Base-by-base conservation (phyloP, 2,113 vertebrate species). In the Lycocorax pyrrhopterus region DNA sequence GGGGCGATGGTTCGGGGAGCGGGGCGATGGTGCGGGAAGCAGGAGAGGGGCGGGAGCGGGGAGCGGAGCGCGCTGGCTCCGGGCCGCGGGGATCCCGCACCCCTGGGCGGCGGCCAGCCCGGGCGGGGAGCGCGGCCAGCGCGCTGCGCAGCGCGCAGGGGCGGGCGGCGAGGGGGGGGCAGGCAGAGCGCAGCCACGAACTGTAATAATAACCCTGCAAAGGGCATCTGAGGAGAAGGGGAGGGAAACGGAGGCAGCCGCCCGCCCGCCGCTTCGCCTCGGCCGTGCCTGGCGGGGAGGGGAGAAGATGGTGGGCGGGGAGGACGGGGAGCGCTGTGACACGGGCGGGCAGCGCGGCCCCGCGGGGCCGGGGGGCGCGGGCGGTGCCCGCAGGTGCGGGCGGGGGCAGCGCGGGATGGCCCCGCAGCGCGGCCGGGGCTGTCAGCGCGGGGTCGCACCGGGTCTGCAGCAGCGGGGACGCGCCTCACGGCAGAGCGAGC, bases 141-240 rank as follows among this genome's bases (percentile, higher is more conserved):
- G 29, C 25, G 56, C 64, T 49, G 88, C 67, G 66, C 95, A 67
- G 71, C 79, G 93, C 94, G 55, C 89, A 89, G 76, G 84, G 94
- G 80, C 16, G 74, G 85, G 84, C 76, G 69, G 56, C 44, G 66
- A 87, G 85, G 79, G 11, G 72, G 49, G 35, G 64, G 37, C 41
- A 9, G 63, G 25, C 44, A 14, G 75, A 23, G 53, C 49, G 84
- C 93, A 84, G 96, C 78, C 62, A 94, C 94, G 69, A 74, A 87
- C 97, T 98, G 97, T 98, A 97, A 97, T 94, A 92, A 96, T 97
- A 97, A 96, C 97, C 97, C 98, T 96, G 97, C 94, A 96, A 96
- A 98, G 97, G 97, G 97, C 97, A 97, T 97, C 86, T 97, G 96
- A 98, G 98, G 98, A 96, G 97, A 98, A 68, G 64, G 64, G 96